Base-by-base conservation (phyloP, 2,888 invertebrate genomes). In the Heteromyza rotundicornis region DNA sequence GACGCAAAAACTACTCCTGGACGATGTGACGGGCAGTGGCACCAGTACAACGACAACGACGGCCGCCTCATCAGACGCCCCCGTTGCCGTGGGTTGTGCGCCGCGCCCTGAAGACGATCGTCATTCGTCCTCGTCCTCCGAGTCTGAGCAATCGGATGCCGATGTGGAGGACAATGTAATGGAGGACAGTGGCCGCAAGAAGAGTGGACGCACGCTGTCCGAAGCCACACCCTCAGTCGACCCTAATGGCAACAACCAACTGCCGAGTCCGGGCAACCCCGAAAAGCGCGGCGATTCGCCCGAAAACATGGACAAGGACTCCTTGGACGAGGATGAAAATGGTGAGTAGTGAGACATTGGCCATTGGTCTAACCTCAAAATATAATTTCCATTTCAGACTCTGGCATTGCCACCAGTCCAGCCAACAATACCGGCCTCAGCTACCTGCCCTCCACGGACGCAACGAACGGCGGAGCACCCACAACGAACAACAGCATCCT, bases 141-240 rank as follows among this genome's bases (percentile, higher is more conserved):
- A 88, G 17, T 86, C 87, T n/a, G 89, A 88, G 67, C 89, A 90
- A 74, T 92, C 91, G 1, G 92, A 92, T 76, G 92, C 92, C 0
- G 93, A 93, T 75, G 87, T 92, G 0, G 93, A 93, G 80, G 92
- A 92, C 74, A 92, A 92, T 75, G 81, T 89, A 1, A 89, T 90
- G 66, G 89, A 87, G 59, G 83, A 84, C 35, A 65, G 69, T 8
- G 65, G 69, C 85, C 2, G 78, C 63, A 35, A 73, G 60, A 14
- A 63, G 68, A 44, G n/a, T 14, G 54, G 54, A 22, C 32, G 54
- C 52, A 50, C n/a, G 51, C 50, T 32, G 1, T 2, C 35, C 10
- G 51, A 47, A 44, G 49, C 50, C 1, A 44, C n/a, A n/a, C 57
- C 54, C 52, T 72, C 70, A 12, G 70, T 67, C 32, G 80, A 84